Evolutionary conservation across 2,797 vertebrate species (phyloP).

Genomic region (Steatocranus sp.): DNA sequence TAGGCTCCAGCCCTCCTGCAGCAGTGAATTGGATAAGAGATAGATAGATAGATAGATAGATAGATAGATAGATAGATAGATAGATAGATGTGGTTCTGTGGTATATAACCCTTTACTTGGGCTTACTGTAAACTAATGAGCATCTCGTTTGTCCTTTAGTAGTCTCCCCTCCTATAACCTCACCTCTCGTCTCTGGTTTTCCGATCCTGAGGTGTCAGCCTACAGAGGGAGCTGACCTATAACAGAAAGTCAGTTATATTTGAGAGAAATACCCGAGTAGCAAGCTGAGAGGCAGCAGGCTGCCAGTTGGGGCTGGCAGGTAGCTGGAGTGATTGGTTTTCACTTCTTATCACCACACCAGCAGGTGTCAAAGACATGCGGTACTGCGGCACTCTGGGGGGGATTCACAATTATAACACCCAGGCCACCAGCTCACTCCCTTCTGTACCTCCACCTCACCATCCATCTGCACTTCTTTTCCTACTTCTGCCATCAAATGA

Average conservation of each 20-base stretch:
- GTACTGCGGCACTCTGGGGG: slow-evolving; percentile 28
- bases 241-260: slow-evolving; percentile 20
- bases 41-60: not conserved
- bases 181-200: not conserved
- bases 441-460: not conserved
- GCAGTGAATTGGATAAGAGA: not conserved
- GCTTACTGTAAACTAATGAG: not conserved
- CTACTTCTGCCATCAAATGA: slow-evolving; percentile 13
- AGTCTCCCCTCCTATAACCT: not conserved
- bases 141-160: not conserved
- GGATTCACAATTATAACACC: slow-evolving; percentile 52
- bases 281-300: slow-evolving; percentile 28
- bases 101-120: not conserved
- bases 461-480: not conserved
- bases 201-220: not conserved
- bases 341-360: slow-evolving; percentile 57
- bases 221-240: slow-evolving; percentile 20
- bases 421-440: not conserved
- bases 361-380: slow-evolving; percentile 51
- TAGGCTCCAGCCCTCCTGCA: not conserved
- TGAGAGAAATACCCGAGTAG: slow-evolving; percentile 17
- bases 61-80: not conserved
- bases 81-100: not conserved
- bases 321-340: slow-evolving; percentile 56
- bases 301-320: slow-evolving; percentile 17